Evolutionary conservation across 2,797 vertebrate genomes (phyloP).

Genomic region (Manis pentadactyla): DNA sequence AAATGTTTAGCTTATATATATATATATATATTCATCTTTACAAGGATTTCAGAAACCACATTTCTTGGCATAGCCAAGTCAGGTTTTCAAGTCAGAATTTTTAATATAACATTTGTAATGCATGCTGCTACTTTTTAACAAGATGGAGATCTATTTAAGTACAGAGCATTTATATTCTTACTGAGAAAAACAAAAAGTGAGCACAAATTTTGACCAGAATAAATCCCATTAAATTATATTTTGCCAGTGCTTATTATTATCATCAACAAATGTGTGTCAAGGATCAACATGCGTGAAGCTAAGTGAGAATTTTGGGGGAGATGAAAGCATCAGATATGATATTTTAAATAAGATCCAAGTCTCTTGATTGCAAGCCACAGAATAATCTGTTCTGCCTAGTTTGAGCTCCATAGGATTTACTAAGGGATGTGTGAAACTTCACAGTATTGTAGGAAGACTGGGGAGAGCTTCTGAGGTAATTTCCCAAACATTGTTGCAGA

Average conservation of each 20-base stretch:
- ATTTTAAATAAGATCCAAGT: neutral
- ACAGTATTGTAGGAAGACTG: neutral
- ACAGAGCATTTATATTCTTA: neutral
- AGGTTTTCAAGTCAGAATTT: slow-evolving; percentile 32
- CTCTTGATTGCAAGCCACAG: neutral
- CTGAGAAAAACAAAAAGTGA: neutral
- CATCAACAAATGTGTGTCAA: neutral
- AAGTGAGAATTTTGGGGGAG: neutral
- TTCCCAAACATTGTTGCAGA: neutral
- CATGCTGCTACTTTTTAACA: neutral
- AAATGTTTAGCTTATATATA: neutral
- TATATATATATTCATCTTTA: neutral
- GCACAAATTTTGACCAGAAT: neutral
- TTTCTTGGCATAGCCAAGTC: slow-evolving; percentile 23
- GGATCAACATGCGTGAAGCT: neutral
- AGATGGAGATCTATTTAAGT: neutral
- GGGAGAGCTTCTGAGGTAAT: neutral
- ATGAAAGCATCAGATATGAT: neutral
- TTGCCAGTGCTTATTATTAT: neutral
- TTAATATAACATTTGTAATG: neutral
- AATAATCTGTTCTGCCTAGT: neutral
- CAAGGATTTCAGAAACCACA: neutral
- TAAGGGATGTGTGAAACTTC: neutral
- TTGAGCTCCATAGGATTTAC: neutral
- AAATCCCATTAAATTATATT: neutral